Evolutionary conservation across 2,797 vertebrate species (phyloP), one percentile per base, ranked within the genome.

Genomic region (Alcedo atthis): DNA sequence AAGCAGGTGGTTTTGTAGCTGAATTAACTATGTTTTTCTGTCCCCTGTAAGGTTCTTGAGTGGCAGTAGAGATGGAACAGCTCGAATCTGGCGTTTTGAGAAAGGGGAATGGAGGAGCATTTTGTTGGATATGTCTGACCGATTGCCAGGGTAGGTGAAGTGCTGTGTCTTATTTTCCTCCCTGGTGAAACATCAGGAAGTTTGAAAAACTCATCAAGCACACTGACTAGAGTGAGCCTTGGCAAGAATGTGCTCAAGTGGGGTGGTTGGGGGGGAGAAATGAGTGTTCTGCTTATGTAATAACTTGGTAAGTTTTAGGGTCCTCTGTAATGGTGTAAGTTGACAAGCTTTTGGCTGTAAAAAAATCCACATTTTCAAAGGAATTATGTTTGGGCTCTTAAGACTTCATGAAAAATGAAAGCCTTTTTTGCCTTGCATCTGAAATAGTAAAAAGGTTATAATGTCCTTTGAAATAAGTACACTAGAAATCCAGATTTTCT

Each of bases 21-120:
- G 15, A 40, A 49, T 58, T 62, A 62, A 43, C 46, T 13, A 0
- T 79, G 25, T 8, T 92, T 94, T 87, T 48, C 25, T 54, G 71
- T 9, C 25, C 81, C 37, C 30, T 61, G 76, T 82, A 95, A 99
- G 99, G 97, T 99, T 99, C 94, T 98, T 99, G 90, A 99, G 99
- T 87, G 99, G 99, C 87, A 99, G 99, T 97, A 98, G 99, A 87
- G 99, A 99, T 85, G 99, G 99, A 58, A 99, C 99, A 6, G 99
- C 99, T 9, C 97, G 99, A 12, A 98, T 99, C 94, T 99, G 99
- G 99, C 97, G 94, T 71, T 98, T 99, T 32, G 98, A 99, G 75
- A 98, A 99, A 75, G 98, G 98, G 78, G 98, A 99, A 48, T 99
- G 99, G 99, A 98, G 98, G 70, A 99, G 98, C 92, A 95, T 99